These are phyloP conservation scores for Latrodectus elegans DNA, from an alignment of 2,888 invertebrate genomes.

Conservation along the genomic window DNA sequence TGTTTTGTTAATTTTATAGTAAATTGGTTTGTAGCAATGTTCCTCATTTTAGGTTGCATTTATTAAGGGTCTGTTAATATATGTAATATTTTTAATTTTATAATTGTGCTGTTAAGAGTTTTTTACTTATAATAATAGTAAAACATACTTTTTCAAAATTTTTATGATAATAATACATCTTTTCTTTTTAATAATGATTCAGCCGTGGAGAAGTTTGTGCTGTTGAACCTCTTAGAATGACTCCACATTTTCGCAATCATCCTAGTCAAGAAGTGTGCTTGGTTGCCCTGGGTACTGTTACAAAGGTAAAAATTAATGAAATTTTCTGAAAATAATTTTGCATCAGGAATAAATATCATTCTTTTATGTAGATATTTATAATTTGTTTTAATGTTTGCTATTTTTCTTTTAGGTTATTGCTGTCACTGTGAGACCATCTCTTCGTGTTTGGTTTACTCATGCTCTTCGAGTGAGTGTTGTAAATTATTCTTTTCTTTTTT, in stretches of 20 bases:
- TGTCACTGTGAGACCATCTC: conserved; percentile 84
- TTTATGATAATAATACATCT: too few species aligned
- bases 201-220: conserved; percentile 94
- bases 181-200: conserved; percentile 43
- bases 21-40: too few species aligned
- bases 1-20: neutral
- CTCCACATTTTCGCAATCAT: conserved; percentile 78
- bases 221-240: conserved; percentile 82
- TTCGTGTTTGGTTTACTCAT: conserved; percentile 86
- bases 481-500: too few species aligned
- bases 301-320: conserved; percentile 80
- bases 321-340: conserved; percentile 7
- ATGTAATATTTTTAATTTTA: too few species aligned
- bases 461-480: conserved; percentile 80
- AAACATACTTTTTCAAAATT: too few species aligned
- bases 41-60: too few species aligned
- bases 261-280: conserved; percentile 85
- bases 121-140: neutral
- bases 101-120: neutral
- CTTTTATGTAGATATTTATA: neutral
- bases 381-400: neutral
- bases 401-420: conserved; percentile 80
- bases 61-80: too few species aligned
- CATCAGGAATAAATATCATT: neutral
- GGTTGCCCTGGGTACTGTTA: conserved; percentile 94